Evolutionary conservation across 2,888 invertebrate genomes (phyloP).

Genomic region (Scaptomyza reducta): DNA sequence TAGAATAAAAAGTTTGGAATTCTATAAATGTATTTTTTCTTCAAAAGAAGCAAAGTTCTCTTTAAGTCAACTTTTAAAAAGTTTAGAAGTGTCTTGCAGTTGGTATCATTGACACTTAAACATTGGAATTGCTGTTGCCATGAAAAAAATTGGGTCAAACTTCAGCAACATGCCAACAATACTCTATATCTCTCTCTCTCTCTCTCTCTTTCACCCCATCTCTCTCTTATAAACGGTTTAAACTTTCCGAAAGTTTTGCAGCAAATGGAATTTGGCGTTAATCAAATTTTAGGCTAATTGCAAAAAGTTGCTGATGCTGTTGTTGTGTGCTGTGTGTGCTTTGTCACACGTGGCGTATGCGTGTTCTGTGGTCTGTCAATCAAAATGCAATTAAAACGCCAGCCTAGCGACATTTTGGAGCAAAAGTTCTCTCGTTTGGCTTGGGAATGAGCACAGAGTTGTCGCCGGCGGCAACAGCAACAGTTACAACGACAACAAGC

Average conservation of each 20-base stretch:
- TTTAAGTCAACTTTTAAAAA: background rate
- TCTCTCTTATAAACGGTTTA: constrained; percentile 26
- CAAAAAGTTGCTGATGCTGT: constrained; percentile 35
- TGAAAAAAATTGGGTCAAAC: constrained; percentile 15
- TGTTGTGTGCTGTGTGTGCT: constrained; percentile 3
- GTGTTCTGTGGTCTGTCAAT: constrained; percentile 43
- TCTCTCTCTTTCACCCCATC: background rate
- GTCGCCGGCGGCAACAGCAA: constrained; percentile 52
- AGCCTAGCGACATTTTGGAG: constrained; percentile 43
- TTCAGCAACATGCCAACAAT: background rate
- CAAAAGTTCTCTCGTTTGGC: constrained; percentile 60
- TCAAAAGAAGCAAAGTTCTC: background rate
- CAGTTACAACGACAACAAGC: constrained; percentile 6
- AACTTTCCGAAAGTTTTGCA: constrained; percentile 23
- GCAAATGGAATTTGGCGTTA: constrained; percentile 20
- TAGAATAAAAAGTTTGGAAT: no score
- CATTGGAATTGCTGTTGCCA: background rate
- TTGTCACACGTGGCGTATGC: constrained; percentile 42
- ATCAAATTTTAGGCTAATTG: constrained; percentile 62
- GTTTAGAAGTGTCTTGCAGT: background rate
- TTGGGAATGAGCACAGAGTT: constrained; percentile 72
- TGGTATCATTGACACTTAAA: background rate
- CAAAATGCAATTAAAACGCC: constrained; percentile 68
- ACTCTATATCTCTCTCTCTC: background rate
- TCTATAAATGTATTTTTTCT: no score